These are phyloP conservation scores for Synanthedon vespiformis DNA, from an alignment of 2,888 invertebrate species.

Conservation along the genomic window DNA sequence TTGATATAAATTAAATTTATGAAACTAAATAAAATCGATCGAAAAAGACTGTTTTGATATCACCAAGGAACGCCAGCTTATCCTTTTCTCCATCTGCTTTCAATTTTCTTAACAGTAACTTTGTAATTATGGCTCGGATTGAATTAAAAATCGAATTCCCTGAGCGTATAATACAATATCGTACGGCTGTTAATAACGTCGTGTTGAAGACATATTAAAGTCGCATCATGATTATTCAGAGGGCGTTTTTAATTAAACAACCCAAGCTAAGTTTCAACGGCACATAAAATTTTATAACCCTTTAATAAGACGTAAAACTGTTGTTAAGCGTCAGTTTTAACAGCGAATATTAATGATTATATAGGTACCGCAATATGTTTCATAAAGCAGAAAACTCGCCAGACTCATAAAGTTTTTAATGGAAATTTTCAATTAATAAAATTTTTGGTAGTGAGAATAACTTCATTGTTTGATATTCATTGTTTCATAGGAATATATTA, in stretches of 20 bases:
- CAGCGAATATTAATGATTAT: slow-evolving; percentile 60
- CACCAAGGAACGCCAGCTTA: too few relatives aligned
- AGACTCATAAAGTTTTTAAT: too few relatives aligned
- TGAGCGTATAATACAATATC: background rate
- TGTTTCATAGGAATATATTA: too few relatives aligned
- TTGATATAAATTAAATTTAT: too few relatives aligned
- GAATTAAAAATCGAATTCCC: background rate
- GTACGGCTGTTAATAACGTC: slow-evolving; percentile 9
- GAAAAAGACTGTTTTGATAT: too few relatives aligned
- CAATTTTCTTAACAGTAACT: too few relatives aligned
- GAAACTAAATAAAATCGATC: too few relatives aligned
- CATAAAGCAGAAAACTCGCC: slow-evolving; percentile 5
- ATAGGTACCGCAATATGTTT: slow-evolving; percentile 49
- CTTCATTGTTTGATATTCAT: too few relatives aligned
- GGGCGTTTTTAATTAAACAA: slow-evolving; percentile 66
- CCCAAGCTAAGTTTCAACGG: slow-evolving; percentile 39
- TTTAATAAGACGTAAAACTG: slow-evolving; percentile 65
- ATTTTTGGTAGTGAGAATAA: too few relatives aligned
- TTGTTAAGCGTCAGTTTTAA: slow-evolving; percentile 49
- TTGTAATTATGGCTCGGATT: background rate
- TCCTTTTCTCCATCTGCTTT: too few relatives aligned
- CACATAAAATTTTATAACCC: slow-evolving; percentile 67
- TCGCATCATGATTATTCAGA: slow-evolving; percentile 58
- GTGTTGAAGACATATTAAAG: slow-evolving; percentile 36
- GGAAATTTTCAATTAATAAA: too few relatives aligned